Base-by-base conservation (phyloP, 2,888 invertebrate species). In the Diarsia dahlii region DNA sequence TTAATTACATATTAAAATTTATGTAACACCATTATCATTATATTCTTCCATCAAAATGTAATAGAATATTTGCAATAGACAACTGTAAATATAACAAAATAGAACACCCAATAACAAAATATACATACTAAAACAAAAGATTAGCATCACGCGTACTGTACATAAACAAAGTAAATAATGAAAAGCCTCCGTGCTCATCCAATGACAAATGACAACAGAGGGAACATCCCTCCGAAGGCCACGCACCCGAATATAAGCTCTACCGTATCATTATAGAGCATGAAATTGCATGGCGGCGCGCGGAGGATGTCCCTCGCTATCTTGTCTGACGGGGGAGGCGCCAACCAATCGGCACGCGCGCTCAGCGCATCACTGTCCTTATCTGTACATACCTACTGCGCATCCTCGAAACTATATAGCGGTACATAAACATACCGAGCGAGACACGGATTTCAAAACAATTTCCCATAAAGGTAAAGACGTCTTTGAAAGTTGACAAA, bases 291-390 rank as follows among this genome's bases (percentile, higher is more conserved):
- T 77, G 78, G 80, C 91, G 76, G 62, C 58, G 77, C 70, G 83
- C 89, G 93, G 94, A 95, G 95, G 96, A 96, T 96, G 96, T 89
- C 94, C 95, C 95, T 92, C 92, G 93, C 94, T 96, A 96, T 96
- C 96, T 96, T 96, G 96, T 96, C 96, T 94, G 92, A 94, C 95
- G 96, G 95, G 96, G 96, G 95, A 94, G 94, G 94, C 91, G 91
- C 88, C 94, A 89, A 92, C 96, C 96, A 96, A 96, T 96, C 84
- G 52, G 90, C 88, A 84, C 80, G 91, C 94, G 89, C 90, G 87
- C 73, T 77, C 87, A 93, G 93, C 96, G 95, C 96, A 96, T 96
- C 96, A 91, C 93, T 94, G 93, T 95, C 94, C 92, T 89, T 93
- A 92, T 95, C 93, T 93, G 88, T 91, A 89, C 86, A 86, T 93